Evolutionary conservation across 1,140 invertebrate genomes (phyloP), one percentile per base, ranked within the genome.

Genomic region (Lerema accius): DNA sequence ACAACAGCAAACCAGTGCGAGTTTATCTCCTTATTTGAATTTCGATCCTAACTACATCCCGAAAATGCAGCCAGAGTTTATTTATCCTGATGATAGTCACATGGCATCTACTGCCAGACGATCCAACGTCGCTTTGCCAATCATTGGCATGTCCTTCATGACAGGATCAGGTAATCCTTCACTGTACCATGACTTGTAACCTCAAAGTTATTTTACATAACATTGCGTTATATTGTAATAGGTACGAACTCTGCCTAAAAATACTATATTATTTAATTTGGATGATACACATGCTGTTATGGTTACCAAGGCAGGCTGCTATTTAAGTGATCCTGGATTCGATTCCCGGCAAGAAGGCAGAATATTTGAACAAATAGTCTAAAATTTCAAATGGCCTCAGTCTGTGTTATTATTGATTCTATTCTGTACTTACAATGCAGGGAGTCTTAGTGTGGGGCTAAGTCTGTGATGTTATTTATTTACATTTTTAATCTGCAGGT

Each of bases 11-110:
- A 66, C 73, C 10, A 67, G 76, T 28, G 77, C 92, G 16, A 92
- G 92, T 10, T 89, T 97, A 14, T 98, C 97, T 65, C 97, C 97
- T n/a, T 99, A 98, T 86, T 92, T 99, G 68, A 98, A 98, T 90
- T 96, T 98, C 87, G 96, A 98, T 88, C 96, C 97, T 19, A 92
- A 95, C 23, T 96, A 96, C 83, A 92, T 98, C 64, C 94, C 95
- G 40, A 93, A 94, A 76, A 93, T 93, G 77, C 96, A 97, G 76
- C 97, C 97, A 50, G 97, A 99, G 92, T 99, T 97, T 77, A 97
- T 99, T 75, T 97, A 98, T 76, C 95, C 97, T 26, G 97, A 98
- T 90, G 93, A 92, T 35, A 91, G 86, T 63, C 85, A 92, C 71
- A 91, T 90, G 84, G 86, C 89, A 19, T 87, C 90, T 1, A 92